phyloP scores from a whole-genome alignment of 2,113 vertebrate genomes.

The Oncorhynchus nerka region DNA sequence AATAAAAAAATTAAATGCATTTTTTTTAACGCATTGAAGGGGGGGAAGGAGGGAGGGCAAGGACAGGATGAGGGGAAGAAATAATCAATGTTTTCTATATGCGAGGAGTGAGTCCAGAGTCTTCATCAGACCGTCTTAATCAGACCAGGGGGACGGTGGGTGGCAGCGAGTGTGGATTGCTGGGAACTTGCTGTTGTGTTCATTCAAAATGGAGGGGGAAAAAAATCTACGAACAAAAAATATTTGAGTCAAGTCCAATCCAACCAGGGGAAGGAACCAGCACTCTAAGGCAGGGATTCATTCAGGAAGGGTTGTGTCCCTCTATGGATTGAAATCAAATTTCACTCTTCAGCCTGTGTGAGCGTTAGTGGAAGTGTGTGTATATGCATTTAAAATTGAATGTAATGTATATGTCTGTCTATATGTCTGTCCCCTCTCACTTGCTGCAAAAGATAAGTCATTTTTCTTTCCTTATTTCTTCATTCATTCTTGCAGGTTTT shows the following conservation, averaged over 20 bases:
- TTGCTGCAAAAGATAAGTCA: conserved; percentile 69
- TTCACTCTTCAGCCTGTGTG: conserved; percentile 70
- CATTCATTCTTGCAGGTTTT: conserved; percentile 56
- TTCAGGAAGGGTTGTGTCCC: conserved; percentile 72
- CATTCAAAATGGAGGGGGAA: conserved; percentile 81
- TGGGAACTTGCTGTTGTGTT: conserved; percentile 85
- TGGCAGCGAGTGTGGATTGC: conserved; percentile 51
- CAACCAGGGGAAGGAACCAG: conserved; percentile 92
- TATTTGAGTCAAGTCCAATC: conserved; percentile 88
- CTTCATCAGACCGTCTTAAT: conserved; percentile 62
- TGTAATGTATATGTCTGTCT: conserved; percentile 60
- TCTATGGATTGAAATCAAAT: conserved; percentile 69
- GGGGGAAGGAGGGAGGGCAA: conserved; percentile 38
- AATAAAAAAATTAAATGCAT: conserved; percentile 89
- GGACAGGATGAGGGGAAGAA: conserved; percentile 68
- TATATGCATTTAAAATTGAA: conserved; percentile 59
- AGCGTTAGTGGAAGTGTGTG: conserved; percentile 62
- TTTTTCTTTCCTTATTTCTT: conserved; percentile 71
- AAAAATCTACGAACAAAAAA: conserved; percentile 42
- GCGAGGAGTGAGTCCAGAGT: conserved; percentile 83
- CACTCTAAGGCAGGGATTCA: conserved; percentile 95
- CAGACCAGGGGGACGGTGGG: conserved; percentile 40
- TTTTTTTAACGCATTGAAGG: conserved; percentile 40
- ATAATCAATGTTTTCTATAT: conserved; percentile 73
- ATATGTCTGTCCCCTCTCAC: conserved; percentile 63